phyloP scores from a whole-genome alignment of 2,797 vertebrate species.

The Valencia hispanica region DNA sequence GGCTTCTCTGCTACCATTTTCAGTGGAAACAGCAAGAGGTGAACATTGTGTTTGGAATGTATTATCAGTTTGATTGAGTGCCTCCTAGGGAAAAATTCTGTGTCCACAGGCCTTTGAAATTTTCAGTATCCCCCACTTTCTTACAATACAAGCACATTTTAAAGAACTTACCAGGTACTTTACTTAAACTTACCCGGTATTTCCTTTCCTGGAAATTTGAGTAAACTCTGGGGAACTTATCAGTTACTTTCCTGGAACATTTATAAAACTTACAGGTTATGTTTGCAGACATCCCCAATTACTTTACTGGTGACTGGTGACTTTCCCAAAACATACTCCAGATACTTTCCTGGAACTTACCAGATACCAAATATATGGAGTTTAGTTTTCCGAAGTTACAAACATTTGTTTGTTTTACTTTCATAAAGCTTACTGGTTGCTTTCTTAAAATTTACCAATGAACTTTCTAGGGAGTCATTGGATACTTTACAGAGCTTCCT shows the following conservation, averaged over 20 bases:
- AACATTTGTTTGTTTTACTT: background rate
- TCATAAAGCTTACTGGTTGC: background rate
- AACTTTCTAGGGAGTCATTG: no score
- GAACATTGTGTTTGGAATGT: slow-evolving; percentile 38
- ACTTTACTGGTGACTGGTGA: background rate
- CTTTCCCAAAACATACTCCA: background rate
- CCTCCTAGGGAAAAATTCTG: slow-evolving; percentile 22
- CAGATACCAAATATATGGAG: background rate
- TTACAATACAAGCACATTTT: background rate
- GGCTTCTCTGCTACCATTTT: slow-evolving; percentile 69
- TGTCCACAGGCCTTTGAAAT: slow-evolving; percentile 40
- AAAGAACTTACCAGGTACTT: background rate
- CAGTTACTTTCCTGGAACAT: no score
- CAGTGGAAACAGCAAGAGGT: slow-evolving; percentile 75
- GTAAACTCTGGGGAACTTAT: background rate
- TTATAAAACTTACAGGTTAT: background rate
- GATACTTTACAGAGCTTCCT: background rate
- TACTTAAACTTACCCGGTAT: background rate
- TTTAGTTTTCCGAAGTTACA: background rate
- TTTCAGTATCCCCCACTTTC: background rate
- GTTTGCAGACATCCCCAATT: background rate
- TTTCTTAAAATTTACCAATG: no score
- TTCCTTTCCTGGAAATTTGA: background rate
- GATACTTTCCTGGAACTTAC: background rate
- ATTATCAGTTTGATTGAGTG: slow-evolving; percentile 26